Conservation (phyloP, 2,113 vertebrate genomes). For the Corydoras maculifer region DNA sequence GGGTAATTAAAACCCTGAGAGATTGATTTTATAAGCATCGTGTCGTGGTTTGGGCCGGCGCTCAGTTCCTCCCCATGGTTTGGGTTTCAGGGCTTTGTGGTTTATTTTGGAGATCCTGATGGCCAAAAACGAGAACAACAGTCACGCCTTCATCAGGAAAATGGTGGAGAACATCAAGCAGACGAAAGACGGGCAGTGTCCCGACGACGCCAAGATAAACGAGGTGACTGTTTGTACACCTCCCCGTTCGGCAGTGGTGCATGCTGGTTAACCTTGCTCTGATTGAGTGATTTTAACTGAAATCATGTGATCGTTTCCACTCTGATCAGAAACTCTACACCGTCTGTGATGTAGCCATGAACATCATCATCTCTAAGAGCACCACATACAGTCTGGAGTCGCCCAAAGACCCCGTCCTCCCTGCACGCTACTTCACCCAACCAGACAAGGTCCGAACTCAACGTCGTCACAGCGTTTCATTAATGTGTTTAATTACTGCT, state of each 20-base stretch:
- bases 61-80: not conserved
- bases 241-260: too few relatives aligned
- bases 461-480: too few relatives aligned
- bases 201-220: constrained; percentile 89
- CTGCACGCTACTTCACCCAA: constrained; percentile 90
- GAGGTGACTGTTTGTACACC: constrained; percentile 67
- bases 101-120: constrained; percentile 97
- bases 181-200: constrained; percentile 91
- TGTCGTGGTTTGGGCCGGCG: constrained; percentile 9
- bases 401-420: constrained; percentile 94
- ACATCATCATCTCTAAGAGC: constrained; percentile 97
- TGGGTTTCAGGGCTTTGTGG: constrained; percentile 81
- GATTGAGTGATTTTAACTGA: too few relatives aligned
- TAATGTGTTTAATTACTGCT: too few relatives aligned
- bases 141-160: constrained; percentile 96
- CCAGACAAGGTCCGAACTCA: constrained; percentile 82
- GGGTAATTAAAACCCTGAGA: not conserved
- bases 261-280: too few relatives aligned
- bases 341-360: constrained; percentile 97
- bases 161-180: constrained; percentile 99
- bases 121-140: constrained; percentile 99
- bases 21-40: constrained; percentile 13
- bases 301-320: constrained; percentile 3
- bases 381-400: constrained; percentile 98
- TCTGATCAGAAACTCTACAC: constrained; percentile 88